Evolutionary conservation across 2,888 invertebrate genomes (phyloP).

Genomic region (Hypselothyrea guttata): DNA sequence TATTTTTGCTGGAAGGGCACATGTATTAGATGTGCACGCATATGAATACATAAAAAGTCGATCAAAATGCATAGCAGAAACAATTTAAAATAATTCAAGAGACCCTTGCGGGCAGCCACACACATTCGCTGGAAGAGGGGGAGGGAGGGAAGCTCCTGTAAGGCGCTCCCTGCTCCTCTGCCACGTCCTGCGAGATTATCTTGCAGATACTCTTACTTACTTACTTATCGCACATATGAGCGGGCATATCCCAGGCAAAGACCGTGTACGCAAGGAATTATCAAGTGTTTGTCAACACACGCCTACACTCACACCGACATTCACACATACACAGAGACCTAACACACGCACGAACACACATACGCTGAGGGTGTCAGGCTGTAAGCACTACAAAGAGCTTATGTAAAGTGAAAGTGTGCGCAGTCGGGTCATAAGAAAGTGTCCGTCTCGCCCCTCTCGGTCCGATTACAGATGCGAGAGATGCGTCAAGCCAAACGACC

Average conservation of each 20-base stretch:
- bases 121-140: conserved; percentile 7
- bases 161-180: conserved; percentile 14
- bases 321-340: conserved; percentile 13
- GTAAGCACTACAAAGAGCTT: conserved; percentile 66
- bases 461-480: conserved; percentile 60
- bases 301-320: conserved; percentile 16
- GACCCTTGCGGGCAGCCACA: conserved; percentile 61
- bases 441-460: conserved; percentile 37
- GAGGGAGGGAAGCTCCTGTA: conserved; percentile 36
- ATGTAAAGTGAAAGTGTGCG: conserved; percentile 72
- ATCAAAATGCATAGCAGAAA: conserved; percentile 56
- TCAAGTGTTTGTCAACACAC: conserved; percentile 72
- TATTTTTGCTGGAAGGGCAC: conserved; percentile 14
- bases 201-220: conserved; percentile 54
- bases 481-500: conserved; percentile 72
- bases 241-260: conserved; percentile 42
- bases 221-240: conserved; percentile 40
- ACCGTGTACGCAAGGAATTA: conserved; percentile 74
- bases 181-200: conserved; percentile 38
- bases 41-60: conserved; percentile 59
- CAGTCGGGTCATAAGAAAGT: conserved; percentile 69
- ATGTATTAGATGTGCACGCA: conserved; percentile 42
- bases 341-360: conserved; percentile 14
- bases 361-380: conserved; percentile 35
- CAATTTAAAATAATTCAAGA: conserved; percentile 75